Conservation (phyloP, 2,888 invertebrate genomes). For the Clunio marinus region DNA sequence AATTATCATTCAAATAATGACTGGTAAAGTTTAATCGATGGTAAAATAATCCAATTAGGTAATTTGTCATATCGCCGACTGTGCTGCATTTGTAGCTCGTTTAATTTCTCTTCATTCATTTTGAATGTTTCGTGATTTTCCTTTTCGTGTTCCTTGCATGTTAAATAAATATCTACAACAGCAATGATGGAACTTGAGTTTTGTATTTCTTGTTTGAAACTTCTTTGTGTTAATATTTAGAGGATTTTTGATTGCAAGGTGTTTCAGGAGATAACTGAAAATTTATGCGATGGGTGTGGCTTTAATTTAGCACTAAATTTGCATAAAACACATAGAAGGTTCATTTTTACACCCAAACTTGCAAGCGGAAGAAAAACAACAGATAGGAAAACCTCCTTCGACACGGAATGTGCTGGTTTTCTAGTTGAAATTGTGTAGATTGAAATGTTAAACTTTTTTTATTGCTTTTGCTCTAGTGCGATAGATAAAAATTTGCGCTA, state of each 20-base stretch:
- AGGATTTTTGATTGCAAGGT: conserved; percentile 24
- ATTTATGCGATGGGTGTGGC: conserved; percentile 36
- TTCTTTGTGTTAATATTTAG: too few species aligned
- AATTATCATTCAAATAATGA: conserved; percentile 26
- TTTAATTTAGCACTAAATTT: conserved; percentile 37
- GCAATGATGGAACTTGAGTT: too few species aligned
- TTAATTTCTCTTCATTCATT: not conserved
- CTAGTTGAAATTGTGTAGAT: not conserved
- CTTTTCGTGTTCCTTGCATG: too few species aligned
- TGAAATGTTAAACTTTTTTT: conserved; percentile 37
- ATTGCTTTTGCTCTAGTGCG: conserved; percentile 10
- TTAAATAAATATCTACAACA: too few species aligned
- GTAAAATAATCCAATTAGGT: conserved; percentile 37
- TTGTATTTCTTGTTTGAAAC: not conserved
- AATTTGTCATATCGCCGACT: conserved; percentile 24
- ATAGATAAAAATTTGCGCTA: conserved; percentile 24
- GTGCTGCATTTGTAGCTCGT: conserved; percentile 18
- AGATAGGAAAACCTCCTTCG: too few species aligned
- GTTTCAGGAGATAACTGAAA: conserved; percentile 20
- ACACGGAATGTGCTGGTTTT: too few species aligned
- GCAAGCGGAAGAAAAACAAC: not conserved
- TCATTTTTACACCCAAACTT: conserved; percentile 18
- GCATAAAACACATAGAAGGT: conserved; percentile 35
- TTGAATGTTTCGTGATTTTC: not conserved
- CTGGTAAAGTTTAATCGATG: conserved; percentile 28